These are phyloP conservation scores for Dufourea novaeangliae DNA, from an alignment of 1,140 invertebrate genomes.

Conservation along the genomic window DNA sequence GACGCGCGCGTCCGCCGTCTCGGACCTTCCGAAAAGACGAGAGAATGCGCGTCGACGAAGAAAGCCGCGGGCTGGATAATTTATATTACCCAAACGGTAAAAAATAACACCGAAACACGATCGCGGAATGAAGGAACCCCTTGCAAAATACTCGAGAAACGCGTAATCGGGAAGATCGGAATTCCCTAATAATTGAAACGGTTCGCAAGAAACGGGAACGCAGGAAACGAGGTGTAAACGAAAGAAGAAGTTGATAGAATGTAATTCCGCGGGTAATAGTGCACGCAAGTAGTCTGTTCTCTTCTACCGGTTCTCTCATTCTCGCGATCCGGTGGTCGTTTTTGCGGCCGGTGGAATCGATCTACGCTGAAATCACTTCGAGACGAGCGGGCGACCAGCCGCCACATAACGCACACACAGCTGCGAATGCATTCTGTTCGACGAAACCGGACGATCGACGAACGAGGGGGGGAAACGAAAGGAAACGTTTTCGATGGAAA, in stretches of 20 bases:
- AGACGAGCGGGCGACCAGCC: neutral
- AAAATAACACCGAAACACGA: neutral
- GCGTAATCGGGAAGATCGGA: neutral
- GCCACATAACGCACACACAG: too few relatives aligned
- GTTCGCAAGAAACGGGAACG: constrained; percentile 6
- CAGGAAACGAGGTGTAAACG: constrained; percentile 36
- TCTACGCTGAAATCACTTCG: neutral
- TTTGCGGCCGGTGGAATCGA: constrained; percentile 16
- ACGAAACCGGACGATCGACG: too few relatives aligned
- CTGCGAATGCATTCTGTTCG: too few relatives aligned
- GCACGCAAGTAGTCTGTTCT: constrained; percentile 6
- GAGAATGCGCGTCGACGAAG: neutral
- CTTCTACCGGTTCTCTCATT: neutral
- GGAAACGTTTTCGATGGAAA: too few relatives aligned
- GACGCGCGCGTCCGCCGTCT: neutral
- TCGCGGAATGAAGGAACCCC: neutral
- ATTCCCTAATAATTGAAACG: constrained; percentile 23
- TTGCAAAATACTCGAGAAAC: neutral
- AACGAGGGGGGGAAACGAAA: too few relatives aligned
- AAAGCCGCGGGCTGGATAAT: neutral
- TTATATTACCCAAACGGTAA: neutral
- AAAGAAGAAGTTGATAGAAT: constrained; percentile 21
- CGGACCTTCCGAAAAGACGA: neutral
- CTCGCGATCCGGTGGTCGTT: constrained; percentile 1
- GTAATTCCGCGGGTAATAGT: constrained; percentile 29